Evolutionary conservation across 2,797 vertebrate species (phyloP).

Genomic region (Buceros bicornis): DNA sequence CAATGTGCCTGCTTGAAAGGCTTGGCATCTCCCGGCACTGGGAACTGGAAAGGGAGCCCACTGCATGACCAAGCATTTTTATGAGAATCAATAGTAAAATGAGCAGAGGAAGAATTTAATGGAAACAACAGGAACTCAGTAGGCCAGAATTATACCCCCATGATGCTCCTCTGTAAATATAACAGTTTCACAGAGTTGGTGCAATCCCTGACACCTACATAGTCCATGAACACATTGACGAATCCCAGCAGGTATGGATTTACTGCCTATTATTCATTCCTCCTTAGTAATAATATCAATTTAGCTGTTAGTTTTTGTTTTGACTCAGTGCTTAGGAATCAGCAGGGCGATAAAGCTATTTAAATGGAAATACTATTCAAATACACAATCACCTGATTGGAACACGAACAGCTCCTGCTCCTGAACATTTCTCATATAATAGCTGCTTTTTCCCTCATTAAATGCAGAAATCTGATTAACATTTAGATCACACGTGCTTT

Average conservation of each 20-base stretch:
- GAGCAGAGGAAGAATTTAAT: not conserved
- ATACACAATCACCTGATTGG: slow-evolving; percentile 53
- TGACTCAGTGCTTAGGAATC: slow-evolving; percentile 71
- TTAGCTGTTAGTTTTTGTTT: slow-evolving; percentile 64
- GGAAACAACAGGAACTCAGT: not conserved
- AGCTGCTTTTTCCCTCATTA: slow-evolving; percentile 76
- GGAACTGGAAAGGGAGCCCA: not conserved
- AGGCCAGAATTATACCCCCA: not conserved
- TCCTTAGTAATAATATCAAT: slow-evolving; percentile 63
- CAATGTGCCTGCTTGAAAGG: not conserved
- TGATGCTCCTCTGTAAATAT: not conserved
- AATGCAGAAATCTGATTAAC: slow-evolving; percentile 74
- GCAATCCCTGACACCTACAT: not conserved
- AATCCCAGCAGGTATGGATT: slow-evolving; percentile 56
- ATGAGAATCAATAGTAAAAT: not conserved
- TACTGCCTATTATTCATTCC: slow-evolving; percentile 50
- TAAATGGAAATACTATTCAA: slow-evolving; percentile 67
- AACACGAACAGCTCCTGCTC: slow-evolving; percentile 41
- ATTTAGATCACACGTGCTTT: slow-evolving; percentile 68
- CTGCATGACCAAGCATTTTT: not conserved
- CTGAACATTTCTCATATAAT: slow-evolving; percentile 56
- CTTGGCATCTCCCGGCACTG: not conserved
- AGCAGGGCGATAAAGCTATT: slow-evolving; percentile 55
- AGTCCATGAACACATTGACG: not conserved
- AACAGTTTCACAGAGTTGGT: not conserved